These are phyloP conservation scores for Pammene fasciana DNA, from an alignment of 2,888 invertebrate genomes.

Conservation along the genomic window DNA sequence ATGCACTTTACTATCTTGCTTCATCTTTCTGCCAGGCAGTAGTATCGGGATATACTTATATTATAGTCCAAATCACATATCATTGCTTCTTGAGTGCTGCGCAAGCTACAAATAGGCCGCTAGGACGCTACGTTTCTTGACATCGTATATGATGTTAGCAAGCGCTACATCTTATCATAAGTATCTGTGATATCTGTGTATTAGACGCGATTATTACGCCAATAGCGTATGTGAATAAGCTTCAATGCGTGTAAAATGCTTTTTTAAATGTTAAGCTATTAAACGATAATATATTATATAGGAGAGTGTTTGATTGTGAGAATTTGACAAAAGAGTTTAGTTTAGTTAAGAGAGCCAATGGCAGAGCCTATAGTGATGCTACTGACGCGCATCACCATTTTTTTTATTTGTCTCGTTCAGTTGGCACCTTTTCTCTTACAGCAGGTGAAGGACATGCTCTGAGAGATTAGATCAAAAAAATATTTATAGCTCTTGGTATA, in stretches of 20 bases:
- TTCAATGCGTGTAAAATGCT: slow-evolving; percentile 38
- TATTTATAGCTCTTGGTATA: too few relatives aligned
- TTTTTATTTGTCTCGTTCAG: slow-evolving; percentile 15
- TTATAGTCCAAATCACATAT: slow-evolving; percentile 14
- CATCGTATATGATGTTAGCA: slow-evolving; percentile 13
- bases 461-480: neutral
- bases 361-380: neutral
- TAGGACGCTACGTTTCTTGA: slow-evolving; percentile 21
- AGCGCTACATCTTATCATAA: slow-evolving; percentile 53
- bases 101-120: slow-evolving; percentile 18
- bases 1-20: slow-evolving; percentile 42
- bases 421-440: slow-evolving; percentile 27
- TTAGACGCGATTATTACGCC: slow-evolving; percentile 51
- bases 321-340: slow-evolving; percentile 10
- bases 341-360: slow-evolving; percentile 23
- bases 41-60: slow-evolving; percentile 15
- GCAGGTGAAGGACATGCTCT: slow-evolving; percentile 24
- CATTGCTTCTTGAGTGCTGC: slow-evolving; percentile 33
- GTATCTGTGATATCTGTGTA: too few relatives aligned
- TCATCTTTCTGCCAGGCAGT: slow-evolving; percentile 26
- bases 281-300: slow-evolving; percentile 6
- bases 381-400: neutral
- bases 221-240: slow-evolving; percentile 35
- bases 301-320: slow-evolving; percentile 3
- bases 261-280: slow-evolving; percentile 1